phyloP scores from a whole-genome alignment of 2,113 vertebrate species.

The Hypocryptadius cinnamomeus region DNA sequence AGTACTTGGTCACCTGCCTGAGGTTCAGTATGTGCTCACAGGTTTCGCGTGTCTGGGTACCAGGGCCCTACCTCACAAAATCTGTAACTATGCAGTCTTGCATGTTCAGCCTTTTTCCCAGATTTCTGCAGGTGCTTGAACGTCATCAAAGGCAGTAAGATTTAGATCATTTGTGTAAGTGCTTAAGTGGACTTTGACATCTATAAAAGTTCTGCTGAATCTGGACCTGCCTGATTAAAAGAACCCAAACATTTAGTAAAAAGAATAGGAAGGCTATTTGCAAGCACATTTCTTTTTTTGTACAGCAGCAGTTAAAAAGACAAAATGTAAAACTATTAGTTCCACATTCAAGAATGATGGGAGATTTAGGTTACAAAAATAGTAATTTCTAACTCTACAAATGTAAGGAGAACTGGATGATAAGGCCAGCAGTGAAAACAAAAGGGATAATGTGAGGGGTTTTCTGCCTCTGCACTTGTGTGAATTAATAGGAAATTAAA shows the following conservation, averaged over 20 bases:
- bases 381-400: constrained; percentile 20
- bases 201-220: neutral
- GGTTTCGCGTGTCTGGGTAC: neutral
- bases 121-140: neutral
- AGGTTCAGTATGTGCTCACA: neutral
- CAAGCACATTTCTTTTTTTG: neutral
- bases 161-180: neutral
- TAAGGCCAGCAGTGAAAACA: neutral
- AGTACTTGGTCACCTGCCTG: neutral
- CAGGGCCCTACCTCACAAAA: neutral
- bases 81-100: neutral
- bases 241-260: neutral
- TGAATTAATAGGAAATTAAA: constrained; percentile 42
- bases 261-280: neutral
- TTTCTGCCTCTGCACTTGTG: neutral
- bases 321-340: neutral
- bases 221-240: neutral
- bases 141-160: neutral
- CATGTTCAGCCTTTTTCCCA: neutral
- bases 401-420: neutral
- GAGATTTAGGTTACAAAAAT: neutral
- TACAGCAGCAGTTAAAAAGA: neutral
- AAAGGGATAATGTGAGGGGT: neutral
- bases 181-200: neutral
- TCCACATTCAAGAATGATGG: neutral